phyloP scores from a whole-genome alignment of 2,797 vertebrate genomes.

The Bryconaethiops microstoma region DNA sequence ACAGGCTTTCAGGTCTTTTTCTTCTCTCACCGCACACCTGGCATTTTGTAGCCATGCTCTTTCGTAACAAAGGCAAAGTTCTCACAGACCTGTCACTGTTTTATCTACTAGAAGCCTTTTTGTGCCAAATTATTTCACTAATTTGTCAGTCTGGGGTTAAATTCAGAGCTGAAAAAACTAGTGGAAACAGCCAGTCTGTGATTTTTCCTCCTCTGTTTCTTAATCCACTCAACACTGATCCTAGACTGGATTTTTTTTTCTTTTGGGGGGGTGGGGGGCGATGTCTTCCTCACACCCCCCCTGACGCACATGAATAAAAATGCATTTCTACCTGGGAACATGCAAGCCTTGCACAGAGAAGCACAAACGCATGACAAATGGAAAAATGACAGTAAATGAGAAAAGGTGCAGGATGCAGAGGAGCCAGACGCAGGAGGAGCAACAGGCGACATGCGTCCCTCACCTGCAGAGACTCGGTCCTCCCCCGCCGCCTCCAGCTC shows the following conservation, averaged over 20 bases:
- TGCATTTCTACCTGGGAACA: background rate
- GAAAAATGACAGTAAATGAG: background rate
- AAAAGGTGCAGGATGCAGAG: background rate
- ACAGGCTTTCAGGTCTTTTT: background rate
- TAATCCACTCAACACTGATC: background rate
- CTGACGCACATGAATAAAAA: conserved; percentile 19
- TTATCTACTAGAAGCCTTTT: background rate
- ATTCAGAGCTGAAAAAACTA: background rate
- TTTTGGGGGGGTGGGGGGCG: background rate
- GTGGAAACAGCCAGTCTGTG: background rate
- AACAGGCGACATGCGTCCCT: conserved; percentile 68
- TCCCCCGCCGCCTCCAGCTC: conserved; percentile 45
- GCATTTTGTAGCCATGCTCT: conserved; percentile 2
- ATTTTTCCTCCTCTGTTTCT: background rate
- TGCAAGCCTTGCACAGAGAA: background rate
- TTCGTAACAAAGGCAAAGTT: conserved; percentile 47
- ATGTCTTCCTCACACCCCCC: background rate
- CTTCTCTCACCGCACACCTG: background rate
- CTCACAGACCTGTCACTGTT: conserved; percentile 5
- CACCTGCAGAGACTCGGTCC: conserved; percentile 63
- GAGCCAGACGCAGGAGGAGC: conserved; percentile 54
- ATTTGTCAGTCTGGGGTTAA: too few relatives aligned
- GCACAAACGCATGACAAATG: background rate
- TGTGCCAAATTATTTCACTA: too few relatives aligned
- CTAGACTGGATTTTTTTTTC: too few relatives aligned